A percentile compares a stretch with the other conserved stretches of the same genome.
Conservation (phyloP, 2,888 invertebrate species). For the Andrena minutula region DNA sequence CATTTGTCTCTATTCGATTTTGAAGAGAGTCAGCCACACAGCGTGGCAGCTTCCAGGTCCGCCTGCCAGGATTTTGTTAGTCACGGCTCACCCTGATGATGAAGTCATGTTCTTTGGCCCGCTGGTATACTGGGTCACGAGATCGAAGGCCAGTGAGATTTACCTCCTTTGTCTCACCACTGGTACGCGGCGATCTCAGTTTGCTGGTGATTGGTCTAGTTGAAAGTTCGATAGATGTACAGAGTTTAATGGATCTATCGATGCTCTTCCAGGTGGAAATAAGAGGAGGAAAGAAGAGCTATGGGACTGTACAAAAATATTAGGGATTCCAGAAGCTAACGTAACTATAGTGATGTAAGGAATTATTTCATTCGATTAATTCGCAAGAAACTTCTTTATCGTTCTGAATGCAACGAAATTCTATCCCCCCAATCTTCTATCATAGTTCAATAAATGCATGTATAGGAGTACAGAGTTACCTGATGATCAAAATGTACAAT, state of each 20-base stretch:
- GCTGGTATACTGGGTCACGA: slow-evolving; percentile 89
- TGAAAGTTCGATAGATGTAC: neutral
- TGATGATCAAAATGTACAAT: slow-evolving; percentile 91
- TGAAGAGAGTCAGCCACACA: slow-evolving; percentile 79
- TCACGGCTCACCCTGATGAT: slow-evolving; percentile 99
- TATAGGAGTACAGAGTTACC: slow-evolving; percentile 90
- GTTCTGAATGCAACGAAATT: slow-evolving; percentile 18
- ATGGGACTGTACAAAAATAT: slow-evolving; percentile 91
- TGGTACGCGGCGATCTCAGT: slow-evolving; percentile 86
- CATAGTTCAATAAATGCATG: slow-evolving; percentile 79
- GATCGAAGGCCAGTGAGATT: slow-evolving; percentile 89
- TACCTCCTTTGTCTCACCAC: slow-evolving; percentile 94
- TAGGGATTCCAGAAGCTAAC: slow-evolving; percentile 93
- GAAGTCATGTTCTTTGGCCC: slow-evolving; percentile 99
- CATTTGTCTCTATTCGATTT: slow-evolving; percentile 78
- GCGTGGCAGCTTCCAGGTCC: slow-evolving; percentile 84
- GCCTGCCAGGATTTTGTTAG: slow-evolving; percentile 89
- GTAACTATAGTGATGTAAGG: slow-evolving; percentile 88
- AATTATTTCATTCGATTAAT: slow-evolving; percentile 10
- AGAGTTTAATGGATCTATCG: slow-evolving; percentile 35
- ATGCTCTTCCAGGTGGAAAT: slow-evolving; percentile 79
- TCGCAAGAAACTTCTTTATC: neutral
- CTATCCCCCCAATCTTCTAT: slow-evolving; percentile 47
- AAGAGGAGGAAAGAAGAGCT: slow-evolving; percentile 91
- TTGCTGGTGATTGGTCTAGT: neutral